Evolutionary conservation across 2,113 vertebrate genomes (phyloP).

Genomic region (Ramphastos sulfuratus): DNA sequence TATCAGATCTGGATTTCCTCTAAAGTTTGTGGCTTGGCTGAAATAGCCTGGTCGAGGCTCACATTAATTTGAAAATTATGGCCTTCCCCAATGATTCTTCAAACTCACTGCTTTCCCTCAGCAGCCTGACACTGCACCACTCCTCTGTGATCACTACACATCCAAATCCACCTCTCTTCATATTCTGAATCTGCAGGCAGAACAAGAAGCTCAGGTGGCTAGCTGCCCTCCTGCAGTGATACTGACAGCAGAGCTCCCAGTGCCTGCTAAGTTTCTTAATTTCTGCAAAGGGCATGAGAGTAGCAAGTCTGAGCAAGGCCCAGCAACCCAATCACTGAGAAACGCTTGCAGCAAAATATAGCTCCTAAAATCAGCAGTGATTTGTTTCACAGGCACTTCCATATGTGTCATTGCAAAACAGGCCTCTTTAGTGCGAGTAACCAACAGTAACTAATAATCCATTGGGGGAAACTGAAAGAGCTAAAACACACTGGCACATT

Average conservation of each 20-base stretch:
- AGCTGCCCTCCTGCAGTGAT: not conserved
- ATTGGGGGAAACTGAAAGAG: not conserved
- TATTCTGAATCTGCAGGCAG: not conserved
- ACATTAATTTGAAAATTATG: not conserved
- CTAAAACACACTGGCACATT: not conserved
- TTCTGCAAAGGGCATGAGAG: not conserved
- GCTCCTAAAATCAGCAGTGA: not conserved
- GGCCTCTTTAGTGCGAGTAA: not conserved
- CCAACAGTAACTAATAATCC: not conserved
- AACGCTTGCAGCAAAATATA: not conserved
- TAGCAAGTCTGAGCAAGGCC: conserved; percentile 26
- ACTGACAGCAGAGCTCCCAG: not conserved
- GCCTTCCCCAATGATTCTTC: not conserved
- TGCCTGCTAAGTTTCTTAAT: not conserved
- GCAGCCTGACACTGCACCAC: not conserved
- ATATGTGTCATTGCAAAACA: not conserved
- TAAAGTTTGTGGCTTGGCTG: not conserved
- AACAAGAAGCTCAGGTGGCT: not conserved
- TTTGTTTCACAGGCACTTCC: not conserved
- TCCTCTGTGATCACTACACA: not conserved
- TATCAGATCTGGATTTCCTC: conserved; percentile 9
- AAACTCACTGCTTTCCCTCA: not conserved
- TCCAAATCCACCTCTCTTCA: not conserved
- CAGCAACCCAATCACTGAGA: not conserved
- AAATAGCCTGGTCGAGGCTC: not conserved